Conservation (phyloP, 2,797 vertebrate species). For the Neosalanx taihuensis region DNA sequence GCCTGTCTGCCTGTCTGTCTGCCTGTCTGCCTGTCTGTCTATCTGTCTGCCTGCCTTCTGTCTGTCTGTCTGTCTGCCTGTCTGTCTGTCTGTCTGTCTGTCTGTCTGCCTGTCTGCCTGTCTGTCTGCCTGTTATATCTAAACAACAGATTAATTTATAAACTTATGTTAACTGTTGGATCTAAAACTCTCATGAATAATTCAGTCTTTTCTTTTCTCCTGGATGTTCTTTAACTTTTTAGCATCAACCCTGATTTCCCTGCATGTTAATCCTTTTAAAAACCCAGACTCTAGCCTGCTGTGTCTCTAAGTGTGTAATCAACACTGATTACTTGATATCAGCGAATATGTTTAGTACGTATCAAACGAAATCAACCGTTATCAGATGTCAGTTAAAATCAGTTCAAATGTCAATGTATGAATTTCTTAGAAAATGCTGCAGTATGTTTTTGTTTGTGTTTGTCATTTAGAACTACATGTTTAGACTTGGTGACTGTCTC, state of each 20-base stretch:
- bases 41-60: too few relatives aligned
- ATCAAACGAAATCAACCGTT: constrained; percentile 1
- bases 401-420: constrained; percentile 23
- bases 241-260: constrained; percentile 37
- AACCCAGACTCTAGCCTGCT: constrained; percentile 53
- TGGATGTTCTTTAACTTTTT: constrained; percentile 42
- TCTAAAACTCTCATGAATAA: constrained; percentile 46
- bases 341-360: background rate
- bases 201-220: constrained; percentile 47
- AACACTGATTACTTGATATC: constrained; percentile 23
- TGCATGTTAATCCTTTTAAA: constrained; percentile 53
- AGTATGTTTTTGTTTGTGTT: too few relatives aligned
- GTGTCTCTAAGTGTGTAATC: constrained; percentile 41
- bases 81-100: constrained; percentile 4
- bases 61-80: background rate
- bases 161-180: constrained; percentile 45
- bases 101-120: too few relatives aligned
- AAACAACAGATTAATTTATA: constrained; percentile 43
- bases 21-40: too few relatives aligned
- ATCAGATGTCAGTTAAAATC: constrained; percentile 12
- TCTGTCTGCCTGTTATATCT: background rate
- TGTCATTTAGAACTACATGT: too few relatives aligned
- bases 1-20: too few relatives aligned
- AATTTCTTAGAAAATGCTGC: constrained; percentile 1
- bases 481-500: too few relatives aligned